These are phyloP conservation scores for Pipistrellus pipistrellus DNA, from an alignment of 2,797 vertebrate genomes.

Conservation along the genomic window DNA sequence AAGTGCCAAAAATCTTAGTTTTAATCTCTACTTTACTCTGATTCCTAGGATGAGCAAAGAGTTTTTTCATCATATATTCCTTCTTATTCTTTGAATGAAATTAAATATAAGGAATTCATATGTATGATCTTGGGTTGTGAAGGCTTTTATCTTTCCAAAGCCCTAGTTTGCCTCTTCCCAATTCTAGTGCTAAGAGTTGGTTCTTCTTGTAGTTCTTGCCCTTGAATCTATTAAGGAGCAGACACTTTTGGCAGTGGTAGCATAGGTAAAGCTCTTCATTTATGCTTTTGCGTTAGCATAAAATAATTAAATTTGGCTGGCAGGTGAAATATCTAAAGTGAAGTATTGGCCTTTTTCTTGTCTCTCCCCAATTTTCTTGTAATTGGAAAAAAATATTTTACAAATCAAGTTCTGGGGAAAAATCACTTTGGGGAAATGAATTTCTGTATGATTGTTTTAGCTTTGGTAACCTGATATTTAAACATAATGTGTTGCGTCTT, in stretches of 20 bases:
- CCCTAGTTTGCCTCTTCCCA: slow-evolving; percentile 1
- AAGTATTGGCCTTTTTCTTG: slow-evolving; percentile 19
- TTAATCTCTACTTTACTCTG: not conserved
- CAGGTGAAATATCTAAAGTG: not conserved
- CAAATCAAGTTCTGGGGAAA: slow-evolving; percentile 26
- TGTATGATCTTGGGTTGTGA: not conserved
- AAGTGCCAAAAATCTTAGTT: not conserved
- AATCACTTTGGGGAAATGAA: slow-evolving; percentile 15
- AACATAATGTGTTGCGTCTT: not conserved
- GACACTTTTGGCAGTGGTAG: not conserved
- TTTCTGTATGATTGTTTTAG: slow-evolving; percentile 28
- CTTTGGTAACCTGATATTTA: slow-evolving; percentile 39
- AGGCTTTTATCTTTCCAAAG: not conserved
- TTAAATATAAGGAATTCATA: not conserved
- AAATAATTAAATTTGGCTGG: slow-evolving; percentile 40
- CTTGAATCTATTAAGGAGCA: not conserved
- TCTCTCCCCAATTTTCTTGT: not conserved
- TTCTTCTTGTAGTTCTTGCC: not conserved
- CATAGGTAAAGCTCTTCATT: not conserved
- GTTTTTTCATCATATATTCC: not conserved
- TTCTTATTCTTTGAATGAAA: not conserved
- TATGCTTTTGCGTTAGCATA: not conserved
- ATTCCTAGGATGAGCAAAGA: not conserved
- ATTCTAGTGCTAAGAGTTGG: not conserved
- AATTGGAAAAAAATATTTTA: slow-evolving; percentile 59